Evolutionary conservation across 2,113 vertebrate genomes (phyloP), one percentile per base, ranked within the genome.

Genomic region (Cairina moschata): DNA sequence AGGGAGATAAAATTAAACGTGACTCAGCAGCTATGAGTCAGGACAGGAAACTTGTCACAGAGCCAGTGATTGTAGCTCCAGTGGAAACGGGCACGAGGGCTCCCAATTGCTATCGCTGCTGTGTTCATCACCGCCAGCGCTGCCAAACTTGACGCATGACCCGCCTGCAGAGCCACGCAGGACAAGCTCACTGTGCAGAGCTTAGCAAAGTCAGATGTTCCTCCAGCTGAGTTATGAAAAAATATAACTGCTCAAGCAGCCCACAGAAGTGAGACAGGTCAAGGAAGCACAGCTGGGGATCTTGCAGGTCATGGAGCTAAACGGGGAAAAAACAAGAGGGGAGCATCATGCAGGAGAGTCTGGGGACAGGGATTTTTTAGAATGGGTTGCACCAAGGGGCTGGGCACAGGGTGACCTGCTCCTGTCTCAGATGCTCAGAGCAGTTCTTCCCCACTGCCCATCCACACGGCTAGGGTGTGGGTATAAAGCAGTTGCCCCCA

Each of bases 1-100:
- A 96, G 72, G 55, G 46, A 38, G 84, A 94, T 74, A 83, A 95
- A 92, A 93, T 79, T 79, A 67, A 94, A 94, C 88, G 54, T 97
- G 65, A 96, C 83, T 97, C 96, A 97, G 95, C 95, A 90, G 2
- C 62, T 42, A 1, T 95, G 96, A 96, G 92, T 97, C 96, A 97
- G 92, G 95, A 42, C 69, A 83, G 86, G 91, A 93, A 96, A 80
- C 68, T 82, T 93, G 83, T 83, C 88, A 31, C 4, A 0, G 71
- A 92, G 90, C 81, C 95, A 96, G 83, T 0, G 63, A 79, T 34
- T 89, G 93, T 76, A 76, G 68, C 86, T 89, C 34, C 74, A 32
- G 52, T 68, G 72, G 91, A 86, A 90, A 48, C 0, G 15, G 72
- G 73, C 90, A 89, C 2, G 0, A 55, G 74, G 76, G 76, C 69